phyloP scores from a whole-genome alignment of 2,113 vertebrate species.

The Elanoides forficatus region DNA sequence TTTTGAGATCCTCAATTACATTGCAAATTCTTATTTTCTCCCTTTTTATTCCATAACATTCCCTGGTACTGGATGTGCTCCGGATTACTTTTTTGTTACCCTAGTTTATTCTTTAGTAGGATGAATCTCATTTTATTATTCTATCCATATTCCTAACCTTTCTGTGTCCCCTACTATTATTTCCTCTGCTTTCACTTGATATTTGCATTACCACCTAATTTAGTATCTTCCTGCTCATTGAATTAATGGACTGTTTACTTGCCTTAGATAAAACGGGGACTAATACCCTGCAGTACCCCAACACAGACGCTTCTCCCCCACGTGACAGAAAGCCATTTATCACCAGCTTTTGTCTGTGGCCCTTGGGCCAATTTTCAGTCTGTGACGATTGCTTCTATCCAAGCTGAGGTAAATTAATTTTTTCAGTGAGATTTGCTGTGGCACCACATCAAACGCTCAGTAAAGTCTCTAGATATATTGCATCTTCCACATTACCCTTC shows the following conservation, averaged over 20 bases:
- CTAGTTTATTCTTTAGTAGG: background rate
- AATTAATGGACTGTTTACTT: slow-evolving; percentile 52
- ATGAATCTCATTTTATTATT: background rate
- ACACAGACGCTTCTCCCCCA: background rate
- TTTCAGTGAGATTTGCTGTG: slow-evolving; percentile 29
- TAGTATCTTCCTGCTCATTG: slow-evolving; percentile 21
- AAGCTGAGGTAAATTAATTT: slow-evolving; percentile 20
- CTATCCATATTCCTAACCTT: background rate
- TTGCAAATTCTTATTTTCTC: background rate
- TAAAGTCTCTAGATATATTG: slow-evolving; percentile 18
- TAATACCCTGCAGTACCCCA: slow-evolving; percentile 37
- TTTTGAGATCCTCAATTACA: background rate
- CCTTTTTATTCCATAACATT: background rate
- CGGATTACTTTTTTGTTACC: background rate
- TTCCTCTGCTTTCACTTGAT: slow-evolving; percentile 25
- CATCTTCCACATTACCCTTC: background rate
- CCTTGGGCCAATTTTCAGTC: slow-evolving; percentile 41
- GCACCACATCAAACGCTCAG: slow-evolving; percentile 17
- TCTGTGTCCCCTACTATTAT: background rate
- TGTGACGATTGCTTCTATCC: slow-evolving; percentile 19
- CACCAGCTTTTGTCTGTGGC: slow-evolving; percentile 22
- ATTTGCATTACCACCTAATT: slow-evolving; percentile 55
- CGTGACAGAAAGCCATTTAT: background rate
- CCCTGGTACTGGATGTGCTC: background rate
- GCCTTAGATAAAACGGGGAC: slow-evolving; percentile 28